These are phyloP conservation scores for Atrina japonica DNA, from an alignment of 2,888 invertebrate species.

Conservation along the genomic window DNA sequence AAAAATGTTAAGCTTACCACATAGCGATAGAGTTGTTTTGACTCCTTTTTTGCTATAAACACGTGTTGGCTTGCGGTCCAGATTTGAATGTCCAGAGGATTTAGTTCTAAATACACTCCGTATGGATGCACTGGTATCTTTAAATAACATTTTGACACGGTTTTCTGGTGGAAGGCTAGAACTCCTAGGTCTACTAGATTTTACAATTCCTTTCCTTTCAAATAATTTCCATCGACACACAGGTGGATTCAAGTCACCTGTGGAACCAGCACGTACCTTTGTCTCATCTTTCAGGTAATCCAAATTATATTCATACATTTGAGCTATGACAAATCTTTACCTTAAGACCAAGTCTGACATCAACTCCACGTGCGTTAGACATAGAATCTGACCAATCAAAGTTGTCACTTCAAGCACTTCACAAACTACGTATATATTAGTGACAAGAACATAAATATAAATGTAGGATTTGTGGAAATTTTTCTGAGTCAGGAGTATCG, in stretches of 20 bases:
- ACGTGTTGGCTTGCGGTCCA: conserved; percentile 37
- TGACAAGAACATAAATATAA: conserved; percentile 16
- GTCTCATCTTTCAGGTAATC: conserved; percentile 15
- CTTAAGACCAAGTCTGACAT: too few species aligned
- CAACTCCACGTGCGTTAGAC: too few species aligned
- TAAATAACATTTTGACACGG: conserved; percentile 36
- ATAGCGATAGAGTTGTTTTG: neutral
- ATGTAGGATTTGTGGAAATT: neutral
- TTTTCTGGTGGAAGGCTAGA: conserved; percentile 40
- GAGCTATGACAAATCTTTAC: neutral
- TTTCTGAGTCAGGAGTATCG: neutral
- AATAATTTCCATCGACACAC: conserved; percentile 13
- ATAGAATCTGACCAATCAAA: neutral
- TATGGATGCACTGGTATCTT: conserved; percentile 27
- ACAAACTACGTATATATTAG: conserved; percentile 12
- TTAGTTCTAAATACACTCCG: conserved; percentile 38
- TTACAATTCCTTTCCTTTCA: conserved; percentile 9
- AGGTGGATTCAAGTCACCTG: conserved; percentile 7
- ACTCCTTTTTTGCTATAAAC: conserved; percentile 35
- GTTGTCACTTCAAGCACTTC: conserved; percentile 3
- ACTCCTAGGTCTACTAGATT: conserved; percentile 26
- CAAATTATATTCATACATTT: neutral
- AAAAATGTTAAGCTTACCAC: too few species aligned
- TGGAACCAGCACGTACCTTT: conserved; percentile 10
- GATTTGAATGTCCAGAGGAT: conserved; percentile 36